Percentiles rank a stretch among this genome's conserved stretches.
These are phyloP conservation scores for Polypterus bichir DNA, from an alignment of 2,113 vertebrate species.

Conservation along the genomic window DNA sequence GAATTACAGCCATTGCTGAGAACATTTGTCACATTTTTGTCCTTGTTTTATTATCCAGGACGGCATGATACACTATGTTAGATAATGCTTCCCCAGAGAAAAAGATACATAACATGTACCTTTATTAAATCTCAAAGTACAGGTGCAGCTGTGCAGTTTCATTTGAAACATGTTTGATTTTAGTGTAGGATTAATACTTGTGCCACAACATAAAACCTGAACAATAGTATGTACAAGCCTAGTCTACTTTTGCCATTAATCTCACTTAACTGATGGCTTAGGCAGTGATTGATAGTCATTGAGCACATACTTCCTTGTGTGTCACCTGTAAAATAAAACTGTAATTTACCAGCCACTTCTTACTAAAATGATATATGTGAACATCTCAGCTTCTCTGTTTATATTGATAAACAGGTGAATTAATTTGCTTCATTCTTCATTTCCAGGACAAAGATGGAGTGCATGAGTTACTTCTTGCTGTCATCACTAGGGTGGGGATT, in stretches of 20 bases:
- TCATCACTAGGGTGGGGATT: conserved; percentile 93
- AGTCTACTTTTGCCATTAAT: conserved; percentile 8
- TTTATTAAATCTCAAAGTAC: not conserved
- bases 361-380: conserved; percentile 20
- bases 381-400: conserved; percentile 20
- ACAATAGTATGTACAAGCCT: not conserved
- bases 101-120: not conserved
- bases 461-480: conserved; percentile 76
- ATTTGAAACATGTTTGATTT: not conserved
- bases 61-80: not conserved
- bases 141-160: not conserved
- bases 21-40: conserved; percentile 1
- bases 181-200: conserved; percentile 4
- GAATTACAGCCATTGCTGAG: not conserved
- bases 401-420: conserved; percentile 24
- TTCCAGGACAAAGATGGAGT: conserved; percentile 64
- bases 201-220: too few relatives aligned
- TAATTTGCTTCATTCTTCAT: conserved; percentile 34
- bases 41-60: conserved; percentile 5
- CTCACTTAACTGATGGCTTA: conserved; percentile 20
- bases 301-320: conserved; percentile 11
- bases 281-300: conserved; percentile 17
- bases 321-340: conserved; percentile 12
- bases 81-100: not conserved
- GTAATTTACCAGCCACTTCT: conserved; percentile 25